phyloP scores from a whole-genome alignment of 2,888 invertebrate genomes.

The Ormyrus rosae region DNA sequence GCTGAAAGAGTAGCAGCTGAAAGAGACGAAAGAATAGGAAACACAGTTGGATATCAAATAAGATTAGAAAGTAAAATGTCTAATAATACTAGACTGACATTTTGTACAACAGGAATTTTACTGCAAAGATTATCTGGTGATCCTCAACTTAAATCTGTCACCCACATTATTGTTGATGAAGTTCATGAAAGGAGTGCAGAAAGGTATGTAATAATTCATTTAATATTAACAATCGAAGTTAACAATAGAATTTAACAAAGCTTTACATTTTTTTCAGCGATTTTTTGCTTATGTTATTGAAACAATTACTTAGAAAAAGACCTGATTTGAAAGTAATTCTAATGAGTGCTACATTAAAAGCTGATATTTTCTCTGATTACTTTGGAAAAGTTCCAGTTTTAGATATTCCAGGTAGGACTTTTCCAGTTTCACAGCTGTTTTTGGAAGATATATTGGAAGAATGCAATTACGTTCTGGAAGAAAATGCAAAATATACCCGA shows the following conservation, averaged over 20 bases:
- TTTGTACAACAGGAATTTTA: slow-evolving; percentile 95
- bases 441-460: slow-evolving; percentile 88
- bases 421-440: slow-evolving; percentile 88
- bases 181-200: slow-evolving; percentile 95
- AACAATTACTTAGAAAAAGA: slow-evolving; percentile 84
- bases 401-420: slow-evolving; percentile 90
- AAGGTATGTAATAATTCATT: slow-evolving; percentile 76
- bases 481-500: slow-evolving; percentile 81
- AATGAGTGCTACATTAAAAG: slow-evolving; percentile 96
- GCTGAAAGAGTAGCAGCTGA: slow-evolving; percentile 94
- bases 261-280: slow-evolving; percentile 79
- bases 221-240: not conserved
- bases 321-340: slow-evolving; percentile 89
- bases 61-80: slow-evolving; percentile 88
- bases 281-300: slow-evolving; percentile 89
- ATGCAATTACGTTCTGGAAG: slow-evolving; percentile 80
- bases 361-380: slow-evolving; percentile 89
- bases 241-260: not conserved
- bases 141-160: slow-evolving; percentile 84
- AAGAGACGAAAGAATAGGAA: slow-evolving; percentile 86
- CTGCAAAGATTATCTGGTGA: slow-evolving; percentile 89
- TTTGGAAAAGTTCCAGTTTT: slow-evolving; percentile 88
- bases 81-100: slow-evolving; percentile 87
- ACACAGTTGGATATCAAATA: slow-evolving; percentile 84
- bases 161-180: slow-evolving; percentile 93